These are phyloP conservation scores for Gymnosoma rotundatum DNA, from an alignment of 2,888 invertebrate genomes.

Conservation along the genomic window DNA sequence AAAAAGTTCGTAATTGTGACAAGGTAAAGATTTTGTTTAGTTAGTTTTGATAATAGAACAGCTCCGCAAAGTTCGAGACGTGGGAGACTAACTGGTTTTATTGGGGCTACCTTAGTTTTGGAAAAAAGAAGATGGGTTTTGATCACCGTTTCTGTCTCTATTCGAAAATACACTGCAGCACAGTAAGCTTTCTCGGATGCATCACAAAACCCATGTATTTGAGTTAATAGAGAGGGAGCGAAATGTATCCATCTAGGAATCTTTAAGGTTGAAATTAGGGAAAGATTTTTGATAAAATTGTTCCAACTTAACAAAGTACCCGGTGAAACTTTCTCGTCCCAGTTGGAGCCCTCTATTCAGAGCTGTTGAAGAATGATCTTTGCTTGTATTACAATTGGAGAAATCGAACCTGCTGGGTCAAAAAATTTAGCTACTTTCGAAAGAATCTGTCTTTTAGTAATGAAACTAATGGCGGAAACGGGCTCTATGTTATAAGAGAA, in stretches of 20 bases:
- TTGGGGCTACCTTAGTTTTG: constrained; percentile 4
- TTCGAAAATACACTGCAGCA: too few species aligned
- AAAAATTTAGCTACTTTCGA: constrained; percentile 24
- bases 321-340: constrained; percentile 35
- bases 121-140: not conserved
- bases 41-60: not conserved
- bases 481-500: constrained; percentile 31
- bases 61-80: not conserved
- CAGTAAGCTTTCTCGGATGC: too few species aligned
- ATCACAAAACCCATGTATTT: too few species aligned
- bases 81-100: not conserved
- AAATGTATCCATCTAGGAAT: not conserved
- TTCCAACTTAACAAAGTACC: too few species aligned
- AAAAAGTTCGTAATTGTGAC: not conserved
- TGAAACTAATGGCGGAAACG: not conserved
- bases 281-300: not conserved
- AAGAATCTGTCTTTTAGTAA: too few species aligned
- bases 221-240: too few species aligned
- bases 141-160: not conserved
- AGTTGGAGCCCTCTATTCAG: constrained; percentile 30
- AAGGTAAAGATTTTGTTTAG: not conserved
- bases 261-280: not conserved
- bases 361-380: constrained; percentile 47
- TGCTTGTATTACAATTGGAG: constrained; percentile 35
- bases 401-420: constrained; percentile 49